Base-by-base conservation (phyloP, 2,797 vertebrate genomes). In the Lagorchestes hirsutus region DNA sequence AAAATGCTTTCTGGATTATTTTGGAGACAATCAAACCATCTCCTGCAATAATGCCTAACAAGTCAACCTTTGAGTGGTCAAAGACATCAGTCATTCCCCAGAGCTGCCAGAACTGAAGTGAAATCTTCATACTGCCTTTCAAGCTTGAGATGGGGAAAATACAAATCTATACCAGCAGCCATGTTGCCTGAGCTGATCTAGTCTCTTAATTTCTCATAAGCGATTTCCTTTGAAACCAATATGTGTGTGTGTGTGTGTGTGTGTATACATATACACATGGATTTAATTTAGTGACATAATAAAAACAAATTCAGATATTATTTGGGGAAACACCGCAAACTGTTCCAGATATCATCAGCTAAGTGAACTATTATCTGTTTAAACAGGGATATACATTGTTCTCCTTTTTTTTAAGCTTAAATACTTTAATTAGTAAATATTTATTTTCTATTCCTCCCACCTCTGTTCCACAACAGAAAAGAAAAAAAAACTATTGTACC, bases 121-220 rank as follows among this genome's bases (percentile, higher is more conserved):
- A 98, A 93, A 82, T 97, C 96, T 50, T 52, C 56, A 0, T 99
- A 99, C 1, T 91, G 98, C 94, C 98, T 98, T 58, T 99, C 98
- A 62, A 99, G 97, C 97, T 98, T 99, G 97, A 99, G 99, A 2
- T 94, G 98, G 0, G 99, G 99, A 24, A 99, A 93, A 13, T 96
- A 97, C 92, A 99, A 98, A 55, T 96, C 92, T 1, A 99, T 97
- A 95, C 98, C 98, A 12, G 9, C 67, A 4, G 92, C 57, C 98
- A 99, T 98, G 96, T 96, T 97, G 4, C 97, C 97, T 1, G 98
- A 96, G 50, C 94, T 95, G 50, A 98, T 99, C 99, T 99, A 99
- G 16, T 98, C 98, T 91, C 92, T 95, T 59, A 99, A 98, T n/a
- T 98, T 99, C 62, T 99, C 98, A 8, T 93, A 98, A 24, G 98